Percentiles rank a stretch among this genome's conserved stretches.
Evolutionary conservation across 2,888 invertebrate species (phyloP).

Genomic region (Sinopyrophorus schimmeli): DNA sequence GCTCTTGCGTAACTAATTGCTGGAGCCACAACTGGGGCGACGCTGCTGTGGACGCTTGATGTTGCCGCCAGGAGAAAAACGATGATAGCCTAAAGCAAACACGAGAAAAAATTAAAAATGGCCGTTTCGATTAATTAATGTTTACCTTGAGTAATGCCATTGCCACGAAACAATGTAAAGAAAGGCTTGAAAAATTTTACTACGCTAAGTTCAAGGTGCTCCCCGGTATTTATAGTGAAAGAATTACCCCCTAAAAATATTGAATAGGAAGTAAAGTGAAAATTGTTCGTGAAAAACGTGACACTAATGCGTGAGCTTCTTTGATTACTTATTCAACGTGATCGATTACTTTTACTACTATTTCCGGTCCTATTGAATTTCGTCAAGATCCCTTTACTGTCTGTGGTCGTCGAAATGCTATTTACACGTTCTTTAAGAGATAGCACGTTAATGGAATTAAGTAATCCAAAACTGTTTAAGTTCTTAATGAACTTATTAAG

Average conservation of each 20-base stretch:
- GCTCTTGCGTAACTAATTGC: slow-evolving; percentile 55
- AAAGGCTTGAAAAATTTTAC: slow-evolving; percentile 2
- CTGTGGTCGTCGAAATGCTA: too few relatives aligned
- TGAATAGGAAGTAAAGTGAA: slow-evolving; percentile 26
- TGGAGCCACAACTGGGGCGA: slow-evolving; percentile 36
- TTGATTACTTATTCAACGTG: slow-evolving; percentile 16
- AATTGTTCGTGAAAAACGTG: slow-evolving; percentile 19
- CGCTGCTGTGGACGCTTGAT: slow-evolving; percentile 2
- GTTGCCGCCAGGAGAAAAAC: not conserved
- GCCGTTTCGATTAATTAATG: not conserved
- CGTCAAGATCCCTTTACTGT: too few relatives aligned
- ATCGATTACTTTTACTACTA: slow-evolving; percentile 1
- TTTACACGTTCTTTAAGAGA: too few relatives aligned
- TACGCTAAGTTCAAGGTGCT: slow-evolving; percentile 24
- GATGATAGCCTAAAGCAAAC: slow-evolving; percentile 3
- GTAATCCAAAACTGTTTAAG: too few relatives aligned
- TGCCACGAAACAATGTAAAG: too few relatives aligned
- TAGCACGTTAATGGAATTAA: too few relatives aligned
- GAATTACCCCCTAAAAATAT: slow-evolving; percentile 18
- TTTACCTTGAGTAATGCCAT: slow-evolving; percentile 3
- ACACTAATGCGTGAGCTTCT: slow-evolving; percentile 5
- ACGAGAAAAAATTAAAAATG: not conserved
- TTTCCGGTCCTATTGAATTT: slow-evolving; percentile 14
- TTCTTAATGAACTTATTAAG: too few relatives aligned
- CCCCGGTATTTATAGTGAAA: slow-evolving; percentile 30